These are phyloP conservation scores for Drosophila acutilabella DNA, from an alignment of 2,888 invertebrate species.

Conservation along the genomic window DNA sequence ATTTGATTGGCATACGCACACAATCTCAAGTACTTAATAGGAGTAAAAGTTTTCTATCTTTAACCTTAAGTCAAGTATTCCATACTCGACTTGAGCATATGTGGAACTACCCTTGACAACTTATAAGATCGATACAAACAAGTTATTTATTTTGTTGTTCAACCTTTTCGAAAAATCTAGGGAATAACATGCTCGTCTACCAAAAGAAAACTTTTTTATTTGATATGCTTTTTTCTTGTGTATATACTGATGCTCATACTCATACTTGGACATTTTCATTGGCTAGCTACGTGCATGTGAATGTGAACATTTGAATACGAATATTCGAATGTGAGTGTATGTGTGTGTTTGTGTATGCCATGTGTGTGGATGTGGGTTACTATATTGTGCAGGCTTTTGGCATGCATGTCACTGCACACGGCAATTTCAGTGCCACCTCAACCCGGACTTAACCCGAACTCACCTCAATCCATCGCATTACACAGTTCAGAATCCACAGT, in stretches of 20 bases:
- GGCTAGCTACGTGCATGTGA: slow-evolving; percentile 40
- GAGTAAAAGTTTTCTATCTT: no score
- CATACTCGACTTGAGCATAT: no score
- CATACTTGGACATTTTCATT: slow-evolving; percentile 46
- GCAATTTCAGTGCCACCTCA: slow-evolving; percentile 2
- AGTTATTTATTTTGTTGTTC: no score
- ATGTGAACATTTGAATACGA: slow-evolving; percentile 25
- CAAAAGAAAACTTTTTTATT: background rate
- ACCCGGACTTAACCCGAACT: background rate
- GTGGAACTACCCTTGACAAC: no score
- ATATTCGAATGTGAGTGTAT: slow-evolving; percentile 36
- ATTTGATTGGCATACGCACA: no score
- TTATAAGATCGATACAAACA: no score
- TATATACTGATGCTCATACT: background rate
- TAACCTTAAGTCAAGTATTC: no score
- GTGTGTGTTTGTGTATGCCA: background rate
- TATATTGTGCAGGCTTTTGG: slow-evolving; percentile 32
- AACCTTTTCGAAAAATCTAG: no score
- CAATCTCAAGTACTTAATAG: no score
- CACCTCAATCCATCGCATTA: no score
- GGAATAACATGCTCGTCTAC: background rate
- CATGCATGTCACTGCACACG: slow-evolving; percentile 39
- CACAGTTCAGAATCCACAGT: background rate
- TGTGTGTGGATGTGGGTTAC: slow-evolving; percentile 53
- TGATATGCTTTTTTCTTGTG: background rate